phyloP scores from a whole-genome alignment of 2,113 vertebrate species.

The Coptodon bakossiorum region DNA sequence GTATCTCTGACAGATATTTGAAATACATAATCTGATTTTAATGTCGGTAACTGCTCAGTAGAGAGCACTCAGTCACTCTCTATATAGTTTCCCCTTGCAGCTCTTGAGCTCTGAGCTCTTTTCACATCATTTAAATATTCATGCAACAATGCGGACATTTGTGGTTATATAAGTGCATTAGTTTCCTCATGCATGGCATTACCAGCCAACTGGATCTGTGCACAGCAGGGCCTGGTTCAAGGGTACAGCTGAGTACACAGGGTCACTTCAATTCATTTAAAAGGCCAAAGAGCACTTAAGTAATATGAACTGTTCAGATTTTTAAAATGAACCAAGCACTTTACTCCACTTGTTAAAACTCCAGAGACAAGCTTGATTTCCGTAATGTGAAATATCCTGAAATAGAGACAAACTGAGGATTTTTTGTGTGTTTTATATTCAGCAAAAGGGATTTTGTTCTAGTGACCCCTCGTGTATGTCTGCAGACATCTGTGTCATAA shows the following conservation, averaged over 20 bases:
- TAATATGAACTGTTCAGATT: neutral
- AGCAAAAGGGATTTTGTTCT: neutral
- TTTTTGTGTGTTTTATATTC: neutral
- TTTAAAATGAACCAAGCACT: neutral
- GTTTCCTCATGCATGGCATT: slow-evolving; percentile 31
- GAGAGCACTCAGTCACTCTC: neutral
- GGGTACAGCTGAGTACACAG: neutral
- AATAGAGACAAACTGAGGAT: neutral
- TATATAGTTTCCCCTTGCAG: neutral
- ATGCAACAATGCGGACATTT: slow-evolving; percentile 49
- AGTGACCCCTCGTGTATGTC: neutral
- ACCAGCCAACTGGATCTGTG: slow-evolving; percentile 25
- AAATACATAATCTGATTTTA: neutral
- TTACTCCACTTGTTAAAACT: neutral
- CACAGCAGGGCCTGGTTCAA: neutral
- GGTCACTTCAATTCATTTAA: slow-evolving; percentile 45
- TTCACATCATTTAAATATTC: slow-evolving; percentile 26
- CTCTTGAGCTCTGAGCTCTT: neutral
- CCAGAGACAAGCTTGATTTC: neutral
- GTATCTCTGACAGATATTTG: neutral
- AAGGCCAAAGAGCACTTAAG: slow-evolving; percentile 3
- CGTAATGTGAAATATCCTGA: neutral
- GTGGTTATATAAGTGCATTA: slow-evolving; percentile 64
- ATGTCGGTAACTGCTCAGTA: neutral
- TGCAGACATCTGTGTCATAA: neutral